Base-by-base conservation (phyloP, 2,888 invertebrate species). In the Drosophila prolongata region DNA sequence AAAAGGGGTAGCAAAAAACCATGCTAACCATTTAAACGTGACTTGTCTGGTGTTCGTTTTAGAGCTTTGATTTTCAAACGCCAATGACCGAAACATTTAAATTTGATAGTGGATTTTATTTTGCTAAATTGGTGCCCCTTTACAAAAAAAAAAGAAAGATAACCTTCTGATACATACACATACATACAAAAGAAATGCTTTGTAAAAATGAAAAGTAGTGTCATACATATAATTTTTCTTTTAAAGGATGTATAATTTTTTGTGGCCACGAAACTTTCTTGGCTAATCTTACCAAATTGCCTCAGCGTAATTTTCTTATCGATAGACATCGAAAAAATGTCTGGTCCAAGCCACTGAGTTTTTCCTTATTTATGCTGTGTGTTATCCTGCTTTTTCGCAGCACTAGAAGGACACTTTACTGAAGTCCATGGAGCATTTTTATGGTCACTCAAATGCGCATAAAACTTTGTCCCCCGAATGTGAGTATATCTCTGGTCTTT, bases 371-470 rank as follows among this genome's bases (percentile, higher is more conserved):
- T 42, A 42, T 34, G 44, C 14, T 47, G 13, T 49, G 47, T 50
- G 37, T 52, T 52, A 44, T 64, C 43, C 57, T 56, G 27, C 30
- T n/a, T 6, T 9, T 59, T 37, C 14, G 27, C 65, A 53, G 64
- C n/a, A 46, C 74, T 49, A 60, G 50, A 40, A 61, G 78, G 68
- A 60, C 58, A 54, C 55, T 85, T 69, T 59, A 66, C 38, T 52
- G 67, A 57, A 52, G 52, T 44, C 65, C 46, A 37, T 42, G 50
- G 58, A 43, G 42, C 68, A 70, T 73, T 81, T 90, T 80, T 89
- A 78, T 83, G 83, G 80, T 87, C 85, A 78, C 81, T 88, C 79
- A 84, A 82, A 87, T 65, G 76, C 72, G 77, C 86, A 84, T 78
- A 81, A 85, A 88, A 87, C 68, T 77, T 62, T 67, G 59, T 61